phyloP scores from a whole-genome alignment of 2,113 vertebrate genomes.

The Formicarius rufipectus region DNA sequence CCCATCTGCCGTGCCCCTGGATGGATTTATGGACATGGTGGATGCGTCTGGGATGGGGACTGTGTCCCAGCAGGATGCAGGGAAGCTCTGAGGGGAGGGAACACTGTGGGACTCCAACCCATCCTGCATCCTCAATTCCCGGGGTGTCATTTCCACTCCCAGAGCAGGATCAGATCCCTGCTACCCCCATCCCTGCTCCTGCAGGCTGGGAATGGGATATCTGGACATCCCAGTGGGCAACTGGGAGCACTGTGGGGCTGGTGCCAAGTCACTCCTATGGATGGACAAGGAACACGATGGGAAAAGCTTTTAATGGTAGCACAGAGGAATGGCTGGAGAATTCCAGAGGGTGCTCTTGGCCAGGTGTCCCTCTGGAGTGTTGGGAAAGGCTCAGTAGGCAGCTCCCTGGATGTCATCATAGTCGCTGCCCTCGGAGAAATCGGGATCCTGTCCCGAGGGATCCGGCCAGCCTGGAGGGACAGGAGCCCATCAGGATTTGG shows the following conservation, averaged over 20 bases:
- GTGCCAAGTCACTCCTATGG: background rate
- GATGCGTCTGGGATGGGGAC: rapidly evolving
- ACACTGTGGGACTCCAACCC: background rate
- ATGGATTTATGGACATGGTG: rapidly evolving
- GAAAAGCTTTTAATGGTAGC: constrained; percentile 6
- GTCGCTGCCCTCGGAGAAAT: constrained; percentile 18
- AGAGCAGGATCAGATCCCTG: background rate
- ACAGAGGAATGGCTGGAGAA: rapidly evolving
- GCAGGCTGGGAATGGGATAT: background rate
- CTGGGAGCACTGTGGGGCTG: rapidly evolving
- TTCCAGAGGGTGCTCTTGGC: background rate
- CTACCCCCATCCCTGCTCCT: no score
- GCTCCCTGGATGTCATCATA: constrained; percentile 67
- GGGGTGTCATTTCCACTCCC: background rate
- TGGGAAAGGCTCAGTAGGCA: background rate
- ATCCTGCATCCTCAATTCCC: background rate
- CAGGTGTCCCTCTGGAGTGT: background rate
- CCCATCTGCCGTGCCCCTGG: no score
- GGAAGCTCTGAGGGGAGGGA: background rate
- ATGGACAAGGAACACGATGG: rapidly evolving
- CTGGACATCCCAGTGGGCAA: background rate
- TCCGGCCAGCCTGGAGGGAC: background rate
- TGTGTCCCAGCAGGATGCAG: background rate
- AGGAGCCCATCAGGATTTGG: rapidly evolving
- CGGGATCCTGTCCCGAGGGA: background rate